Base-by-base conservation (phyloP, 2,888 invertebrate species). In the Calliphora vomitoria region DNA sequence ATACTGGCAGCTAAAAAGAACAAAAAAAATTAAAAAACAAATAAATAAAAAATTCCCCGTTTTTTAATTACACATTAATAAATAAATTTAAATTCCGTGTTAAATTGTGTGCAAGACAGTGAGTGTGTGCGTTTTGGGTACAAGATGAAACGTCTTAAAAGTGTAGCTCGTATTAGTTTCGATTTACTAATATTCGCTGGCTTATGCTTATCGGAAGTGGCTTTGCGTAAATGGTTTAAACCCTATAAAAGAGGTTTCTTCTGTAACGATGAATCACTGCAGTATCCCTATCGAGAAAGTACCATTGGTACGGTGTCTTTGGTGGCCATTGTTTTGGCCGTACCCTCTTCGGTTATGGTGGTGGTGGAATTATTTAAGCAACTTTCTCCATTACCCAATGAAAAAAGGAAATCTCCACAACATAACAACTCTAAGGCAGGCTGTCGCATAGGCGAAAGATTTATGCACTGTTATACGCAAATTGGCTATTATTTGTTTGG, bases 181-280 rank as follows among this genome's bases (percentile, higher is more conserved):
- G 93, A 92, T 89, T 84, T 92, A 55, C 68, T 92, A 88, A 89
- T 92, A 71, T 92, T 92, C 85, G 90, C 79, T 20, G 89, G 91
- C 0, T 84, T 92, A n/a, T 89, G 90, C n/a, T 90, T 89, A 75
- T 89, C 90, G 79, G 89, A 89, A 58, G n/a, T 91, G 81, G 84
- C 91, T 64, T 82, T 92, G 55, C 83, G 79, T 62, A 90, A 89
- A 86, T 89, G 91, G 87, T 90, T 91, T 64, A 88, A 89, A 38
- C 92, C 91, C 41, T 90, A 91, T 18, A 90, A 89, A 75, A 91
- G 92, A 4, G 92, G 92, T 25, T 92, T 92, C 90, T 92, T 92
- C 80, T 92, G 92, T 87, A 90, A 90, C 79, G 92, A 92, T 90
- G 93, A 92, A 83, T 92, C 92, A 89, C 78, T 92, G 55, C 88